A percentile compares a stretch with the other conserved stretches of the same genome.
Conservation (phyloP, 2,797 vertebrate genomes). For the Schizothorax lantsangensis region DNA sequence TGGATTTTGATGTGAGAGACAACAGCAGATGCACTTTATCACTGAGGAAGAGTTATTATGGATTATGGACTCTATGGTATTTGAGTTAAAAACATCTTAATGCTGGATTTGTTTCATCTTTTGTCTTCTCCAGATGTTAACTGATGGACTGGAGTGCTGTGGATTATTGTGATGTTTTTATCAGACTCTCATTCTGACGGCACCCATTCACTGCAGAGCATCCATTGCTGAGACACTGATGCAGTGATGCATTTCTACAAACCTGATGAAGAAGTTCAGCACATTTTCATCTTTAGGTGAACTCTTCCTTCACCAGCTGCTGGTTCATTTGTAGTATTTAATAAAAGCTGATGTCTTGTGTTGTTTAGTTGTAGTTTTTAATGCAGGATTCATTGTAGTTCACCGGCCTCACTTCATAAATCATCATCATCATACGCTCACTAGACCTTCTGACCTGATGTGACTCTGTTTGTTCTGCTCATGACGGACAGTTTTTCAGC, state of each 20-base stretch:
- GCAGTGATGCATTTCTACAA: background rate
- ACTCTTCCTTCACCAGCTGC: background rate
- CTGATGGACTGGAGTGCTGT: background rate
- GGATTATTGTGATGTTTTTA: background rate
- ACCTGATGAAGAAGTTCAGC: background rate
- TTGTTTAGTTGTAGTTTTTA: slow-evolving; percentile 1
- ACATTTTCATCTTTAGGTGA: background rate
- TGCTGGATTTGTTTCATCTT: background rate
- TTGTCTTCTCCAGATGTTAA: background rate
- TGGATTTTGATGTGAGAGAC: no score
- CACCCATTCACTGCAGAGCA: background rate
- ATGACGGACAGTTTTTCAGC: background rate
- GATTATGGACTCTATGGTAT: no score
- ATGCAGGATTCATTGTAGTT: slow-evolving; percentile 6
- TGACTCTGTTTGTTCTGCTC: background rate
- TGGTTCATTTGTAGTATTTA: background rate
- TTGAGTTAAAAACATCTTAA: background rate
- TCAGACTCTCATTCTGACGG: background rate
- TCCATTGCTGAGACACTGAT: background rate
- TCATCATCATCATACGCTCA: background rate
- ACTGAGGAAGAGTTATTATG: no score
- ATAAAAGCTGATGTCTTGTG: background rate
- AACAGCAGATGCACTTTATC: no score
- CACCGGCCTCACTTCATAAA: background rate
- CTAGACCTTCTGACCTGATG: background rate